Evolutionary conservation across 2,888 invertebrate species (phyloP), one percentile per base, ranked within the genome.

Genomic region (Galerucella nymphaeae): DNA sequence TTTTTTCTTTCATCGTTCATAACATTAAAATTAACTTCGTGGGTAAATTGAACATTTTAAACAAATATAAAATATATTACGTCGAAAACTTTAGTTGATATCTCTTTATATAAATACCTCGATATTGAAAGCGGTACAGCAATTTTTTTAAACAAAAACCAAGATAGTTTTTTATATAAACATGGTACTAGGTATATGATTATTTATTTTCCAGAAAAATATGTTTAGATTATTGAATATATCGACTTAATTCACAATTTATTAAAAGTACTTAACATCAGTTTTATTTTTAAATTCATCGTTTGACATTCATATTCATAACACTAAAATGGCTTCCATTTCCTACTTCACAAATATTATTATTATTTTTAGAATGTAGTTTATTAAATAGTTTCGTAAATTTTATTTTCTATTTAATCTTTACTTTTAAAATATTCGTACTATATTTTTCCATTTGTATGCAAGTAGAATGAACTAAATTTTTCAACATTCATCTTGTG

Each of bases 301-400:
- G 10, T 61, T 61, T 61, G 61, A 61, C 61, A 62, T 16, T 67
- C n/a, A 45, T 18, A n/a, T 58, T 57, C 57, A 58, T 41, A 18
- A 20, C 45, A 64, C 62, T 66, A 72, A 72, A n/a, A n/a, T 73
- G 73, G 73, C 70, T 30, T 73, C 73, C 73, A 73, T 73, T 73
- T 70, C 69, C 69, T 55, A 57, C 16, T 30, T 9, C 23, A n/a
- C 14, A 14, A 58, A 58, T 10, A 30, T 8, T 38, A 30, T 38
- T 58, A 58, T 13, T 30, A 6, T 30, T 30, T 8, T 13, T 30
- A 0, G 14, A 57, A 57, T 30, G 14, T 38, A 58, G 2, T n/a
- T 30, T 53, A 16, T 53, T 16, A 9, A 16, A 53, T 9, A 53
- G n/a, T 50, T 16, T 48, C 0, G n/a, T n/a, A n/a, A 14, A 5